These are phyloP conservation scores for Anthonomus grandis DNA, from an alignment of 1,140 invertebrate genomes.

Conservation along the genomic window DNA sequence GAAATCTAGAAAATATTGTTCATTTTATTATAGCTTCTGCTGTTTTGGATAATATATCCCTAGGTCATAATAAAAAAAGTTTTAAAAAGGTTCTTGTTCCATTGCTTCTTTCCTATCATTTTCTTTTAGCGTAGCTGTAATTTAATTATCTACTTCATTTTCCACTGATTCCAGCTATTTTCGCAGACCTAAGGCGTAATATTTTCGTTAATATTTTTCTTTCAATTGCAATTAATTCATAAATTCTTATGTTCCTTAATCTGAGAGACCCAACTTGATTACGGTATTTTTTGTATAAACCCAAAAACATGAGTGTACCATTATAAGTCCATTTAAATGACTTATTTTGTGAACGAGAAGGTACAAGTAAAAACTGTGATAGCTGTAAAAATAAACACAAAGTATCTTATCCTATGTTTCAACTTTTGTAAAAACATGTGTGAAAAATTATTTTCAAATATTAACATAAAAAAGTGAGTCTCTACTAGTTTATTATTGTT, in stretches of 20 bases:
- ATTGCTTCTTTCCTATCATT: not conserved
- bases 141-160: not conserved
- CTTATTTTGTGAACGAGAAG: too few relatives aligned
- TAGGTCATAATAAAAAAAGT: constrained; percentile 1
- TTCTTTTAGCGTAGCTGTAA: not conserved
- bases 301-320: not conserved
- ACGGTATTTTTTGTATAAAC: not conserved
- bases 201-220: not conserved
- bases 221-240: not conserved
- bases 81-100: not conserved
- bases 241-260: not conserved
- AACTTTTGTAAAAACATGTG: too few relatives aligned
- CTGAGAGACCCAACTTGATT: too few relatives aligned
- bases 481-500: too few relatives aligned
- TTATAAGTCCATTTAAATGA: not conserved
- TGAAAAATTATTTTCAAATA: too few relatives aligned
- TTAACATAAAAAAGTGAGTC: too few relatives aligned
- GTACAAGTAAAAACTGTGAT: too few relatives aligned
- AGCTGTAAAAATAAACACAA: too few relatives aligned
- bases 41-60: constrained; percentile 5
- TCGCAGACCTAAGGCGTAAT: not conserved
- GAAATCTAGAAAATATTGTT: constrained; percentile 9
- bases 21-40: constrained; percentile 3
- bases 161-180: not conserved
- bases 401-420: too few relatives aligned